Evolutionary conservation across 2,113 vertebrate genomes (phyloP), one percentile per base, ranked within the genome.

Genomic region (Suncus etruscus): DNA sequence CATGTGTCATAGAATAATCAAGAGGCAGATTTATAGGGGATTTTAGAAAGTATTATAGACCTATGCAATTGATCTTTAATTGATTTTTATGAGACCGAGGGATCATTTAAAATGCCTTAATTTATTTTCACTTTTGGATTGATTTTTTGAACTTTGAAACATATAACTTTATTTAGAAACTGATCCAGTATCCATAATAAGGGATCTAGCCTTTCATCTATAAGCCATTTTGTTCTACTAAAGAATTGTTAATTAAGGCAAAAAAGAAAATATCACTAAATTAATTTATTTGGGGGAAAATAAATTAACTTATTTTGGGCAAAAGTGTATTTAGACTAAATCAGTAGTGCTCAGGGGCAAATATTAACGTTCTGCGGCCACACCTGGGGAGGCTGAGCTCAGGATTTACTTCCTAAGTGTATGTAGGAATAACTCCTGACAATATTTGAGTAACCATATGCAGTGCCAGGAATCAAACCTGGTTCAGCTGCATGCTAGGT

Each of bases 251-350:
- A 45, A 47, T 25, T 54, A 74, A 70, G 2, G 25, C 45, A 80
- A 47, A 70, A 69, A 54, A 77, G 61, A 86, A 89, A 68, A 58
- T 25, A 25, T 54, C 58, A 20, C 14, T 22, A 54, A 15, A 4
- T 65, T 82, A 79, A 72, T 54, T 76, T 88, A 92, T 83, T 87
- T 39, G 51, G 14, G 27, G 18, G 18, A 5, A 61, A 22, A 61
- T 22, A 54, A 15, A 4, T 65, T 82, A 79, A 72, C 48, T 76
- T 88, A 92, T 83, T 87, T 39, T 63, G 14, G 27, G 18, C 2
- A 5, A 61, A 22, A 61, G n/a, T 16, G 58, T 61, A 20, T 61
- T 61, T 61, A 3, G 58, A 16, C 58, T 20, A 61, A 16, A 61
- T 20, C 18, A 22, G 4, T 8, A 22, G 58, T 61, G 18, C 18